phyloP scores from a whole-genome alignment of 2,797 vertebrate species.

The Ceryle rudis region DNA sequence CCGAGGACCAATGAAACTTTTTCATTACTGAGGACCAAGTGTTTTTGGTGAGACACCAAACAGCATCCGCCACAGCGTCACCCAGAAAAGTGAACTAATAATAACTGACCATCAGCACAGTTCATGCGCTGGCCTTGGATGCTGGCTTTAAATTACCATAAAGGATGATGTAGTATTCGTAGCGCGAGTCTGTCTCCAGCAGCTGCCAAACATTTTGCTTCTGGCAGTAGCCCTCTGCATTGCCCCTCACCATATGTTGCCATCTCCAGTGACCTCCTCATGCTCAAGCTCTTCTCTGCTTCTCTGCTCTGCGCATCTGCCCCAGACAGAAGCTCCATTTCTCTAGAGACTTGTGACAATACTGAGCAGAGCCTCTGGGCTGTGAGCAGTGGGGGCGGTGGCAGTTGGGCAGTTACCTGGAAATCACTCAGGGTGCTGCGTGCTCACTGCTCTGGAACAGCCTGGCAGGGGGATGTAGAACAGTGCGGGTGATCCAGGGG shows the following conservation, averaged over 20 bases:
- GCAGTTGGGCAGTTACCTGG: not conserved
- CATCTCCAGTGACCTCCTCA: not conserved
- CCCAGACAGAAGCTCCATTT: not conserved
- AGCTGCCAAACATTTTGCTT: not conserved
- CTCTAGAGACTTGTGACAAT: not conserved
- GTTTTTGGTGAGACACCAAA: not conserved
- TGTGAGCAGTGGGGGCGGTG: rapidly evolving
- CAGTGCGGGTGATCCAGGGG: not conserved
- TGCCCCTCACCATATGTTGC: not conserved
- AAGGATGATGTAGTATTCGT: not conserved
- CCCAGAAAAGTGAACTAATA: not conserved
- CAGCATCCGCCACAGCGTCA: not conserved
- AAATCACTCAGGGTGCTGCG: not conserved
- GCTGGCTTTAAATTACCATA: not conserved
- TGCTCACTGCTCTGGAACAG: not conserved
- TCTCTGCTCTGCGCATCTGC: not conserved
- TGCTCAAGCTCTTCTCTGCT: rapidly evolving
- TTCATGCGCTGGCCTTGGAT: not conserved
- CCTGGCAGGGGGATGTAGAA: not conserved
- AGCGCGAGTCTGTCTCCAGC: not conserved
- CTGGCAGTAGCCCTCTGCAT: not conserved
- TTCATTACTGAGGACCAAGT: not conserved
- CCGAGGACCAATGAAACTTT: not conserved
- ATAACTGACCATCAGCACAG: not conserved
- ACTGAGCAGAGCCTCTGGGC: not conserved